These are phyloP conservation scores for Drosophila arizonae DNA, from an alignment of 1,140 invertebrate genomes.

Conservation along the genomic window DNA sequence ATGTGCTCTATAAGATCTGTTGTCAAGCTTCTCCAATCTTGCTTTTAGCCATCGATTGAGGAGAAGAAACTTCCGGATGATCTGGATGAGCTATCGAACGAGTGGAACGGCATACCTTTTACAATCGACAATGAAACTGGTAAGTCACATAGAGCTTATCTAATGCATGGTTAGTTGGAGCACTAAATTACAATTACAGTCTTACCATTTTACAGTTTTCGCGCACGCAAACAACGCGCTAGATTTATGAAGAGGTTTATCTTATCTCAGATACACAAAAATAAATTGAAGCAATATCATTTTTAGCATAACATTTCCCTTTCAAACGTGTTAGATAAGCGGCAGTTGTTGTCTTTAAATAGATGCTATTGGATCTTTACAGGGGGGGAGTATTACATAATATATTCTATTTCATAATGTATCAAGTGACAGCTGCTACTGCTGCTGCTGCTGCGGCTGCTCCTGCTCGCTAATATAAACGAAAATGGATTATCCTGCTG, in stretches of 20 bases:
- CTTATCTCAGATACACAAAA: conserved; percentile 24
- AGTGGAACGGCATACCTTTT: conserved; percentile 90
- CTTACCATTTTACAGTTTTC: conserved; percentile 16
- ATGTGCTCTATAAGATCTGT: not conserved
- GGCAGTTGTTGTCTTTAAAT: not conserved
- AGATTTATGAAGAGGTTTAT: conserved; percentile 25
- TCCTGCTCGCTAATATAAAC: conserved; percentile 51
- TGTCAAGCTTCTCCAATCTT: not conserved
- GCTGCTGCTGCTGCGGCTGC: conserved; percentile 9
- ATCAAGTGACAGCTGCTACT: conserved; percentile 21
- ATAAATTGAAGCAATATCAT: conserved; percentile 13
- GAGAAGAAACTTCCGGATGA: conserved; percentile 41
- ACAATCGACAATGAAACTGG: conserved; percentile 95
- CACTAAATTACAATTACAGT: conserved; percentile 8
- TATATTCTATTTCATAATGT: conserved; percentile 9
- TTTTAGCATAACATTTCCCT: conserved; percentile 31
- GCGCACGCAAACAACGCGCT: conserved; percentile 12
- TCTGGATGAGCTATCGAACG: conserved; percentile 83
- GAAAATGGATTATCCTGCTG: conserved; percentile 75
- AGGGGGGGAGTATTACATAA: not conserved
- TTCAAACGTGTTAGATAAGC: conserved; percentile 33
- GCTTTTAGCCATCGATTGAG: conserved; percentile 65
- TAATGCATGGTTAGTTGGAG: not conserved
- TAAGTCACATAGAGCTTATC: conserved; percentile 83
- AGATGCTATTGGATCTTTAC: not conserved